A percentile compares a stretch with the other conserved stretches of the same genome.
Conservation (phyloP, 2,797 vertebrate genomes). For the Bradypodion pumilum region DNA sequence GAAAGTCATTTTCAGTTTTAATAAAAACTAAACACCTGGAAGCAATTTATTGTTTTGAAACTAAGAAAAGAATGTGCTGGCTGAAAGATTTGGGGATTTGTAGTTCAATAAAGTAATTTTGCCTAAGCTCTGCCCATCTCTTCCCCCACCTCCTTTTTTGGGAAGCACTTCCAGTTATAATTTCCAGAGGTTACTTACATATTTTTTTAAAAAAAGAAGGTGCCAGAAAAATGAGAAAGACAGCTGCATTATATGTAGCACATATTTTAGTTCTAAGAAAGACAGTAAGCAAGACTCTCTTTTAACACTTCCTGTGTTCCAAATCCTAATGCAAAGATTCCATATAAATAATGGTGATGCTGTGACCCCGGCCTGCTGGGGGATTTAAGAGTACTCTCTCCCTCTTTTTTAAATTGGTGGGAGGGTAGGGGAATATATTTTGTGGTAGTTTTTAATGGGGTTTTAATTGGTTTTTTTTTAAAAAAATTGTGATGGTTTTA, state of each 20-base stretch:
- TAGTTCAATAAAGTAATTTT: background rate
- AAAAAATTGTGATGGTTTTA: too few species aligned
- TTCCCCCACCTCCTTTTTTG: background rate
- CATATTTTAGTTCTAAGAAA: background rate
- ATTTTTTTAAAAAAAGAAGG: too few species aligned
- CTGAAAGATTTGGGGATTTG: background rate
- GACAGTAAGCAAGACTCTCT: background rate
- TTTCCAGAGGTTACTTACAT: background rate
- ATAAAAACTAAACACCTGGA: background rate
- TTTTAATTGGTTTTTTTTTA: too few species aligned
- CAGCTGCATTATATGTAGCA: background rate
- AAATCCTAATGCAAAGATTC: background rate
- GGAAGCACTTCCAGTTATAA: background rate
- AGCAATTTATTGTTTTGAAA: background rate
- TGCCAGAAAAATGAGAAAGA: background rate
- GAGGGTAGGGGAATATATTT: too few species aligned
- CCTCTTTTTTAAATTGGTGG: too few species aligned
- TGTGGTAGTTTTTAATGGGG: too few species aligned
- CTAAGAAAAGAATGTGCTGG: background rate
- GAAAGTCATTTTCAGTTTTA: background rate
- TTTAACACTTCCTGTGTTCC: background rate
- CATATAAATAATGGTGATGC: slow-evolving; percentile 19
- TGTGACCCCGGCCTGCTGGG: too few species aligned
- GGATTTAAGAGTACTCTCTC: too few species aligned
- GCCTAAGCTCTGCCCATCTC: background rate